Percentiles rank a stretch among this genome's conserved stretches.
These are phyloP conservation scores for Diabrotica balteata DNA, from an alignment of 2,888 invertebrate species.

Conservation along the genomic window DNA sequence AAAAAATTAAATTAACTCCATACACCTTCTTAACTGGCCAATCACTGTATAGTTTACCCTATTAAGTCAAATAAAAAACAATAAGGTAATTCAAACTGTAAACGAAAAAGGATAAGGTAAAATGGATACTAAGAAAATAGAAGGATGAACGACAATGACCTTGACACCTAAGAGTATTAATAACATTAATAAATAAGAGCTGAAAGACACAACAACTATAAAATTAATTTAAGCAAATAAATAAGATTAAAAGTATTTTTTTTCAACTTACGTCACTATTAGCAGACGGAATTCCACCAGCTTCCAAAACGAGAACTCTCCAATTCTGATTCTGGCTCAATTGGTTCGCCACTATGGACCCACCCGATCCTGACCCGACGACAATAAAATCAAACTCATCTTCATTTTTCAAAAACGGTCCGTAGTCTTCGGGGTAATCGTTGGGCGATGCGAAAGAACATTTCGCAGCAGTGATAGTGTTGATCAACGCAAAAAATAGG, in stretches of 20 bases:
- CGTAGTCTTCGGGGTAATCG: slow-evolving; percentile 46
- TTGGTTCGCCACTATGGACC: slow-evolving; percentile 63
- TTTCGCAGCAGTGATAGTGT: slow-evolving; percentile 67
- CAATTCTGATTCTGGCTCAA: slow-evolving; percentile 59
- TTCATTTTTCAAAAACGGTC: slow-evolving; percentile 36
- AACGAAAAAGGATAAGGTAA: no score
- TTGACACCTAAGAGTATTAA: no score
- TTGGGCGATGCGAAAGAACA: slow-evolving; percentile 58
- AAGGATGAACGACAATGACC: no score
- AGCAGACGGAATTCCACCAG: slow-evolving; percentile 62
- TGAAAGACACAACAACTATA: no score
- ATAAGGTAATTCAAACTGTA: no score
- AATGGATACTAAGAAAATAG: no score
- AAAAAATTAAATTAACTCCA: no score
- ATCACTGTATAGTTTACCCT: no score
- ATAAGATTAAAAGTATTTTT: neutral
- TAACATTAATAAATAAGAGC: no score
- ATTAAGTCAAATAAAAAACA: no score
- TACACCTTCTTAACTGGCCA: no score
- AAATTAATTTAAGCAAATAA: neutral
- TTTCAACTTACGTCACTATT: slow-evolving; percentile 55
- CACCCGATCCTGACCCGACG: slow-evolving; percentile 63
- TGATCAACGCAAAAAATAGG: slow-evolving; percentile 67
- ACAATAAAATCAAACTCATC: slow-evolving; percentile 63
- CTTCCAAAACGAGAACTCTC: slow-evolving; percentile 63